Evolutionary conservation across 2,113 vertebrate genomes (phyloP), one percentile per base, ranked within the genome.

Genomic region (Lophochroa leadbeateri): DNA sequence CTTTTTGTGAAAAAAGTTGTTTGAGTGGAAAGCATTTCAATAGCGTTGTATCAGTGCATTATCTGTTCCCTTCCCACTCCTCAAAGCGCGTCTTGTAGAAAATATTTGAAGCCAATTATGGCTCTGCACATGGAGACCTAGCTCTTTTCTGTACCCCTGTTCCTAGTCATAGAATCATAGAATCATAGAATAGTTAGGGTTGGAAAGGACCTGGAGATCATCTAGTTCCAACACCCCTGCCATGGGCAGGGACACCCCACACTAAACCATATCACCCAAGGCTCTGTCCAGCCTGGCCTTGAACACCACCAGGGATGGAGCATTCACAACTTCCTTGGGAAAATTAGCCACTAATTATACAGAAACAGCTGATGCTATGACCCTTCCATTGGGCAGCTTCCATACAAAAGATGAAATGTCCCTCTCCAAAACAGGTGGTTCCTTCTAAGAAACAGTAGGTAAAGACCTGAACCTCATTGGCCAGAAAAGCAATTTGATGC

Each of bases 331-430:
- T 39, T 39, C 39, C 39, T 39, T 39, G 39, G 39, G 39, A 39
- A 39, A 39, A 39, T 39, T 13, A 44, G 9, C 17, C 35, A 53
- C 31, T 41, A 58, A 15, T 41, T 64, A 46, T 53, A 53, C 13
- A 55, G 41, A 80, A 72, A 4, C 3, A 7, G 24, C 1, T 8
- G 47, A 37, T 91, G 25, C 21, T 72, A 7, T 55, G 43, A 41
- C 31, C 49, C 7, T 58, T 67, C 21, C 14, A 71, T 37, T 44
- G 31, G 18, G 13, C 52, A 71, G 35, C 39, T 50, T 82, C 21
- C 35, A 80, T 13, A 31, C 0, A 0, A 44, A 28, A 25, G 12
- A n/a, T 53, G 57, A 79, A 68, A 71, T 20, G 3, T 64, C 14
- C 5, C 15, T 37, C 13, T 75, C 68, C 44, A 64, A 77, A 92